phyloP scores from a whole-genome alignment of 2,113 vertebrate species.

The Malurus melanocephalus region DNA sequence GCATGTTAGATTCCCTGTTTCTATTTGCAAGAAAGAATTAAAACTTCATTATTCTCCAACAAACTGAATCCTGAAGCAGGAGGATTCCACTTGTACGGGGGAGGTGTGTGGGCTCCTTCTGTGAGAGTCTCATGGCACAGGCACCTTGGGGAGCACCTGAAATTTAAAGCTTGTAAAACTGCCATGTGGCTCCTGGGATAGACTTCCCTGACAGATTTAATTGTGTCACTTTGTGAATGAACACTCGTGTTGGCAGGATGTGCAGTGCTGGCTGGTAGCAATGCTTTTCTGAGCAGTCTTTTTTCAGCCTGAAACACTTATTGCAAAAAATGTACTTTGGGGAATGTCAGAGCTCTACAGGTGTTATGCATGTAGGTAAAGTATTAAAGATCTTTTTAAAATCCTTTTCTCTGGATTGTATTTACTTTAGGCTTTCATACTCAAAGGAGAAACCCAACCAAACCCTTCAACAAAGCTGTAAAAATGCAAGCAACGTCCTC shows the following conservation, averaged over 20 bases:
- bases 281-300: background rate
- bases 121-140: background rate
- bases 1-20: background rate
- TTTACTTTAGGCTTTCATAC: conserved; percentile 28
- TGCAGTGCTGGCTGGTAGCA: background rate
- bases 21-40: background rate
- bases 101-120: background rate
- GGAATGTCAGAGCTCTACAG: background rate
- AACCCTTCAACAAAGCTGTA: background rate
- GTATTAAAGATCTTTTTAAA: background rate
- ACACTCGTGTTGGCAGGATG: background rate
- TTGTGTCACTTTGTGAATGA: background rate
- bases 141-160: background rate
- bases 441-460: background rate
- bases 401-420: background rate
- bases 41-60: background rate
- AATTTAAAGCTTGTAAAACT: background rate
- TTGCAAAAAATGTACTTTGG: background rate
- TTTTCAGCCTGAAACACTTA: background rate
- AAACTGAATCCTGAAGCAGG: accelerated
- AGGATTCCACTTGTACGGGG: accelerated
- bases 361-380: background rate
- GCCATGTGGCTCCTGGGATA: accelerated
- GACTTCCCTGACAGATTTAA: background rate
- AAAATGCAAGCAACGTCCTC: background rate